Evolutionary conservation across 1,140 invertebrate genomes (phyloP), one percentile per base, ranked within the genome.

Genomic region (Zaprionus tsacasi): DNA sequence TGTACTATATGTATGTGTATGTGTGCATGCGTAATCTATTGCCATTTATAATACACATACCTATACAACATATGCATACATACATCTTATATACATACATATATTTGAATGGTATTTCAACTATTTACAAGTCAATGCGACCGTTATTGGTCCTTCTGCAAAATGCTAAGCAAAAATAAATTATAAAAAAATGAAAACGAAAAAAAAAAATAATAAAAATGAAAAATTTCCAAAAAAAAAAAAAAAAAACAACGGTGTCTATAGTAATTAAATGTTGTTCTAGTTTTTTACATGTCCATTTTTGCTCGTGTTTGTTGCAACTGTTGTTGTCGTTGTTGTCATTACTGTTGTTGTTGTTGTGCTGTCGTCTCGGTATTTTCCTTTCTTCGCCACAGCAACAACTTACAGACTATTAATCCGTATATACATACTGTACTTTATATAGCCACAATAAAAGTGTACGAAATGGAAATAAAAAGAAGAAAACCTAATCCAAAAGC

Each of bases 121-220:
- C 82, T 86, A 86, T 86, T 86, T 86, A 85, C 81, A 85, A 70
- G 70, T 75, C 76, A 70, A 70, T 77, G 75, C 63, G 78, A 78
- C 65, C 74, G 72, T 58, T 70, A 64, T 75, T 75, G 72, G 67
- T 74, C 71, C 52, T 30, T 30, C 45, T 17, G 58, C 25, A 72
- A 59, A 43, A 59, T 45, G 40, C 40, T 45, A 15, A 45, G 40
- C 40, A 45, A 45, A 45, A 45, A 45, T 45, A 30, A 33, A 59
- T 43, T 21, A 7, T 25, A 40, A 13, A 43, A 54, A 25, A 5
- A 38, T 7, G 54, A 17, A 13, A 0, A 59, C 1, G n/a, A 7
- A 25, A 13, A 30, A 15, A 40, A 27, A 27, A 27, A 4, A 21
- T 12, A 36, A 57, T 36, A 25, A 13, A 43, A 12, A 40, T 17